phyloP scores from a whole-genome alignment of 2,888 invertebrate genomes.

The Tetheella fluctuosa region DNA sequence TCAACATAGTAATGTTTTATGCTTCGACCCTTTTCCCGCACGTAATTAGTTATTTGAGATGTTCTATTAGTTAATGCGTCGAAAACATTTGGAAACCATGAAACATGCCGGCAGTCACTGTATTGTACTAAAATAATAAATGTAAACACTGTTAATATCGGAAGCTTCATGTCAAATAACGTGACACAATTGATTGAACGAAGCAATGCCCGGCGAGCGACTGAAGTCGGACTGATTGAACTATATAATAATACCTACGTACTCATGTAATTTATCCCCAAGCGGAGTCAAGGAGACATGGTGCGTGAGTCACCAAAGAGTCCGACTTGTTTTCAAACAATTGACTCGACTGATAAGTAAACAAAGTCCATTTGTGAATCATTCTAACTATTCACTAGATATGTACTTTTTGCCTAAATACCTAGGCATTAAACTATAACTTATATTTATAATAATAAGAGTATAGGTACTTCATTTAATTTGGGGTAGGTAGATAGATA shows the following conservation, averaged over 20 bases:
- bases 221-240: constrained; percentile 49
- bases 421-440: background rate
- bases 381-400: background rate
- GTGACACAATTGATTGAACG: constrained; percentile 21
- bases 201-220: constrained; percentile 30
- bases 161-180: constrained; percentile 53
- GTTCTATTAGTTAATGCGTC: constrained; percentile 65
- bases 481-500: no score
- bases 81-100: constrained; percentile 67
- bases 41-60: constrained; percentile 58
- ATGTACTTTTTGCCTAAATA: background rate
- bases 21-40: constrained; percentile 61
- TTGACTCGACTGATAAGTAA: constrained; percentile 22
- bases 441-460: no score
- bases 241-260: constrained; percentile 46
- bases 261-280: constrained; percentile 54
- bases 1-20: constrained; percentile 62
- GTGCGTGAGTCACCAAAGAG: constrained; percentile 43
- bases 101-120: constrained; percentile 50
- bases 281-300: constrained; percentile 64
- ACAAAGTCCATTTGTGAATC: constrained; percentile 14
- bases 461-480: no score
- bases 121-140: constrained; percentile 48
- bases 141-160: constrained; percentile 49
- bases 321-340: constrained; percentile 28